Evolutionary conservation across 2,888 invertebrate species (phyloP), one percentile per base, ranked within the genome.

Genomic region (Stenchaetothrips biformis): DNA sequence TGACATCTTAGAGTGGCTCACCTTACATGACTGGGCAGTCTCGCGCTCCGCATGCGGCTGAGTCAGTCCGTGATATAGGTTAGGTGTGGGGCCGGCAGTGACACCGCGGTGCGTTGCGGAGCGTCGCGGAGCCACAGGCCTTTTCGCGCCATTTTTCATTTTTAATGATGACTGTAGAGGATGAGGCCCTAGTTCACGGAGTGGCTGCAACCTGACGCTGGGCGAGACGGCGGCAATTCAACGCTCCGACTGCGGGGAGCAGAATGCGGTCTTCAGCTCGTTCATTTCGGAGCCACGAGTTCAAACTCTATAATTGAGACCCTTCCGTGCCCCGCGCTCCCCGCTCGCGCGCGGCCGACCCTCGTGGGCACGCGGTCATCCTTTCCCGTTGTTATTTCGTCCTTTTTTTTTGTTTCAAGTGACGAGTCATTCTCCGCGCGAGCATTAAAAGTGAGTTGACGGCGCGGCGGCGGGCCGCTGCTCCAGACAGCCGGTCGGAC

Each of bases 361-460:
- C 37, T 37, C 2, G 37, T 4, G 37, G 37, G 37, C 37, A 37
- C 37, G n/a, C n/a, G 37, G 37, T 37, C 2, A 37, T 37, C 37
- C 37, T 37, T 37, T 37, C 37, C 37, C 37, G 37, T 37, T 37
- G 53, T 13, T 53, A 53, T 18, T 18, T 7, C 13, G 13, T 4
- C 53, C 53, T 13, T 13, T 53, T 13, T 53, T 37, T 53, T 18
- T 53, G 37, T 13, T 53, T 53, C 53, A 11, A 74, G 25, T 25
- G 67, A 25, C 67, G 25, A 74, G 67, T 74, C 25, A 74, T 53
- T 4, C 53, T 53, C 16, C 53, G 4, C 9, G 53, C 8, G 9
- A 7, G 67, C 7, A 74, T 74, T 74, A 74, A 74, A 25, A 74
- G 67, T 74, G 25, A 25, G 67, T 67, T 67, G 67, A n/a, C 67